A percentile compares a stretch with the other conserved stretches of the same genome.
These are phyloP conservation scores for Stegana nigrithorax DNA, from an alignment of 2,888 invertebrate species.

Conservation along the genomic window DNA sequence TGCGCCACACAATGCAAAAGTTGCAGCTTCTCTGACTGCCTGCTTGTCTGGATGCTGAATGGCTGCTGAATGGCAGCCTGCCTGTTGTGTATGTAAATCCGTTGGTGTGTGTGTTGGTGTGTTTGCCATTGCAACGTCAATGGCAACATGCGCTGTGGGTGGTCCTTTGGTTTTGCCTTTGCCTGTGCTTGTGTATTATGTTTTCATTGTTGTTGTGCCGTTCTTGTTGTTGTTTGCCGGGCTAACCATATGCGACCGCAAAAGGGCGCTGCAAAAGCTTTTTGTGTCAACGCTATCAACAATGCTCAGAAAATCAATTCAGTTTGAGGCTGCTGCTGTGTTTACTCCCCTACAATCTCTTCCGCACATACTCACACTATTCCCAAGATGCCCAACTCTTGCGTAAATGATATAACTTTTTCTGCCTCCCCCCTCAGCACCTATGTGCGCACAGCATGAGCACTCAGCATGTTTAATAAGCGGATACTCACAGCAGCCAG, in stretches of 20 bases:
- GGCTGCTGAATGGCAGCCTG: neutral
- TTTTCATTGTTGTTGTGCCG: too few relatives aligned
- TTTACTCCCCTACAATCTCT: too few relatives aligned
- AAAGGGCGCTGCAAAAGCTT: slow-evolving; percentile 62
- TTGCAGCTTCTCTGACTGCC: neutral
- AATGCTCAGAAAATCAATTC: slow-evolving; percentile 15
- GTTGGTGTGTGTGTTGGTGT: neutral
- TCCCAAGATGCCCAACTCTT: neutral
- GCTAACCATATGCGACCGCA: slow-evolving; percentile 47
- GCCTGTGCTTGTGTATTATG: too few relatives aligned
- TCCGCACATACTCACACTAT: neutral
- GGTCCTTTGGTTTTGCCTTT: too few relatives aligned
- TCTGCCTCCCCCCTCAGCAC: slow-evolving; percentile 23
- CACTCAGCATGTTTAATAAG: slow-evolving; percentile 15
- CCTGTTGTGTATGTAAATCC: neutral
- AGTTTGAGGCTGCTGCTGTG: too few relatives aligned
- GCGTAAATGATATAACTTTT: neutral
- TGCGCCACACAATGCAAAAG: slow-evolving; percentile 14
- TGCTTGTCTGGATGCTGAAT: neutral
- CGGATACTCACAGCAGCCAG: neutral
- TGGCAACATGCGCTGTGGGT: slow-evolving; percentile 48
- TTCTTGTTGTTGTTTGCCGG: too few relatives aligned
- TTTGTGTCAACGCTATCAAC: slow-evolving; percentile 63
- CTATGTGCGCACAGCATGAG: slow-evolving; percentile 55
- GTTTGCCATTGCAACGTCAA: neutral